Conservation (phyloP, 2,888 invertebrate genomes). For the Phytoseiulus persimilis region DNA sequence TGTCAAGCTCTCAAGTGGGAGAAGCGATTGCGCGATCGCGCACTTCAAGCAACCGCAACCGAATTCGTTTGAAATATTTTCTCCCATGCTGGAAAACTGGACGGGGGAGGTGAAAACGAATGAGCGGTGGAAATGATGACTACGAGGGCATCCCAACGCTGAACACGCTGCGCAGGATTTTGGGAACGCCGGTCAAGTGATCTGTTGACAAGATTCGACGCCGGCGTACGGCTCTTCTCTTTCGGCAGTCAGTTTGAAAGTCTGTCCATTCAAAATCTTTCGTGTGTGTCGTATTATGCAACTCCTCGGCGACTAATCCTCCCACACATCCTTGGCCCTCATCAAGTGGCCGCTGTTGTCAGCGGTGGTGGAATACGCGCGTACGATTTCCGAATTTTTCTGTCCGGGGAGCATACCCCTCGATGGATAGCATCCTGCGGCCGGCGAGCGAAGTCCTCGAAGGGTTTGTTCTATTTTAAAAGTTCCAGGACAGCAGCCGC, state of each 20-base stretch:
- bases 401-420: neutral
- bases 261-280: neutral
- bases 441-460: neutral
- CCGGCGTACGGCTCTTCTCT: neutral
- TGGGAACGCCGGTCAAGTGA: neutral
- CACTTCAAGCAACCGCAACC: neutral
- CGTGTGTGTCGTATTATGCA: neutral
- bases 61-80: neutral
- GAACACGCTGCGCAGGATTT: neutral
- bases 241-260: neutral
- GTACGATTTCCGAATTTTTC: constrained; percentile 7
- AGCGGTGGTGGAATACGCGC: neutral
- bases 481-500: neutral
- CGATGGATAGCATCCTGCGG: neutral
- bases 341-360: neutral
- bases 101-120: neutral
- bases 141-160: neutral
- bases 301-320: neutral
- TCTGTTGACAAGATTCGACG: neutral
- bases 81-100: neutral
- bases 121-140: neutral
- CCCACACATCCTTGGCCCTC: neutral
- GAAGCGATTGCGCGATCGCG: too few species aligned
- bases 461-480: neutral
- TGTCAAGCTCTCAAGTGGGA: too few species aligned